Evolutionary conservation across 2,797 vertebrate species (phyloP).

Genomic region (Lepilemur ruficaudatus): DNA sequence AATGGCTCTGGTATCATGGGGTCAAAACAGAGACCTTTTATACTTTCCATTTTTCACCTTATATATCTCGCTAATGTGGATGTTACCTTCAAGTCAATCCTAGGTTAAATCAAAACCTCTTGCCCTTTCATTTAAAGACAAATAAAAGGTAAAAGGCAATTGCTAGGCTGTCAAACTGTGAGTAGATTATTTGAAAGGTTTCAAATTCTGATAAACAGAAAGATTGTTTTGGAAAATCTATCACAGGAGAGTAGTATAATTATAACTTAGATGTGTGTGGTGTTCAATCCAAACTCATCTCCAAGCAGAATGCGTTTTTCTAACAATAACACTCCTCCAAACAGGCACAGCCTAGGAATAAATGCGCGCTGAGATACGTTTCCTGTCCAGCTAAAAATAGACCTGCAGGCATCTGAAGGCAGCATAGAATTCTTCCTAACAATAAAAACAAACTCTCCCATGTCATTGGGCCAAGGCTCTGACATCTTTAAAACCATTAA

Average conservation of each 20-base stretch:
- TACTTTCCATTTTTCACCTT: background rate
- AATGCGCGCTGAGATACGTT: background rate
- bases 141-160: background rate
- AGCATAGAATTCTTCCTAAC: background rate
- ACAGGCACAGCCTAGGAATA: background rate
- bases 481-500: background rate
- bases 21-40: background rate
- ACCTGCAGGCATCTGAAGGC: background rate
- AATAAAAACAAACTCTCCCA: background rate
- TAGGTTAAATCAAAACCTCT: background rate
- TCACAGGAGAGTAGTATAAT: background rate
- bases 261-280: background rate
- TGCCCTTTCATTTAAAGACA: slow-evolving; percentile 23
- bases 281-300: background rate
- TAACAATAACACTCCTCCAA: background rate
- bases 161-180: background rate
- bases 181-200: background rate
- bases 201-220: background rate
- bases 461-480: background rate
- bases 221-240: slow-evolving; percentile 19
- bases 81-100: background rate
- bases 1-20: accelerated
- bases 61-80: background rate
- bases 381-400: slow-evolving; percentile 42
- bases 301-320: slow-evolving; percentile 14